Evolutionary conservation across 2,113 vertebrate genomes (phyloP).

Genomic region (Lates calcarifer): DNA sequence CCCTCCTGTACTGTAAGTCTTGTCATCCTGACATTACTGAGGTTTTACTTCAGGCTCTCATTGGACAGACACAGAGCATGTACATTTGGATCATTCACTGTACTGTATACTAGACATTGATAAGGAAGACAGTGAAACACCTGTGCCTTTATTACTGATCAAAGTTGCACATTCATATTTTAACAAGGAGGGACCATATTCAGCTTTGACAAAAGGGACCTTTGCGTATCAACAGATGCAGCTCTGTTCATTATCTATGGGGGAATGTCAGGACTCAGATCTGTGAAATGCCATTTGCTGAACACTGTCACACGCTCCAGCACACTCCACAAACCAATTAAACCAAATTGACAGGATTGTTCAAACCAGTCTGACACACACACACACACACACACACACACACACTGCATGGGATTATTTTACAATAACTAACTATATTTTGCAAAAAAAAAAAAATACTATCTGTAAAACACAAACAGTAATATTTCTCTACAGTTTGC

Average conservation of each 20-base stretch:
- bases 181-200: slow-evolving; percentile 53
- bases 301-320: slow-evolving; percentile 74
- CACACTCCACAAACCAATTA: slow-evolving; percentile 79
- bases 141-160: slow-evolving; percentile 68
- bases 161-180: slow-evolving; percentile 66
- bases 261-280: slow-evolving; percentile 76
- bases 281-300: slow-evolving; percentile 64
- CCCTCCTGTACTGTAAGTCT: slow-evolving; percentile 44
- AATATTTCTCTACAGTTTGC: neutral
- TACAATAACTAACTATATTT: no score
- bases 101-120: neutral
- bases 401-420: slow-evolving; percentile 38
- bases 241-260: slow-evolving; percentile 74
- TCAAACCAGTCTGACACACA: slow-evolving; percentile 54
- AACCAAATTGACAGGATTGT: slow-evolving; percentile 79
- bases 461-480: slow-evolving; percentile 26
- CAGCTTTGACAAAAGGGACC: slow-evolving; percentile 55
- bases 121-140: slow-evolving; percentile 50
- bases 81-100: neutral
- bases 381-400: slow-evolving; percentile 16
- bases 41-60: slow-evolving; percentile 16
- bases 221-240: slow-evolving; percentile 59
- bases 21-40: slow-evolving; percentile 22
- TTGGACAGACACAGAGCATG: slow-evolving; percentile 36
- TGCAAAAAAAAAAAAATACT: no score